Base-by-base conservation (phyloP, 1,140 invertebrate species). In the Stenopsyche tienmushanensis region DNA sequence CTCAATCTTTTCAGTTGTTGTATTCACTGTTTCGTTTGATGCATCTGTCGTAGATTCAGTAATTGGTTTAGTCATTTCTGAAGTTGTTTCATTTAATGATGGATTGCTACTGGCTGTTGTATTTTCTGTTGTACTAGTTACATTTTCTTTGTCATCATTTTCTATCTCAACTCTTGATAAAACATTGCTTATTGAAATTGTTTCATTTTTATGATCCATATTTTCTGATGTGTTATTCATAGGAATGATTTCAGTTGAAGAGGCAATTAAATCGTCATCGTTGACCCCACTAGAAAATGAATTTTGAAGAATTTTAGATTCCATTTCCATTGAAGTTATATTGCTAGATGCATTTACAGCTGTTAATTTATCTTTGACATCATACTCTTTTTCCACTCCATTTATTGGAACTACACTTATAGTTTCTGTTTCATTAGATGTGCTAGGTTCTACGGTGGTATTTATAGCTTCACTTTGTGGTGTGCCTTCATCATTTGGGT, bases 401-500 rank as follows among this genome's bases (percentile, higher is more conserved):
- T 65, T 67, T 10, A 71, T 47, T 26, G 69, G 69, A 45, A 67
- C 34, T 13, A 71, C 65, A 0, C 47, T 45, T 42, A 65, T 68
- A 45, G 64, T 13, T 52, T 71, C 65, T 17, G 64, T 55, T 47
- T 71, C 52, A 21, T 69, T 29, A 18, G 9, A 26, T 13, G 44
- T 13, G 76, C 64, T 66, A 9, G 57, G 55, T 9, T 42, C 41
- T 49, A 44, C 34, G 49, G 62, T 63, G 13, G 62, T 42, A 29
- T 15, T 52, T 18, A 65, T 60, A 59, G 25, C 60, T 65, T 62
- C 67, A 58, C 67, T 62, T 10, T 58, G 34, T 50, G 25, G 59
- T 20, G 50, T 64, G 23, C 57, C 69, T 64, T 44, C 47, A 50
- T 70, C 62, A 21, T 62, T 64, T 7, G 76, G 76, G 72, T 78